Evolutionary conservation across 2,888 invertebrate species (phyloP).

Genomic region (Schizotus pectinicornis): DNA sequence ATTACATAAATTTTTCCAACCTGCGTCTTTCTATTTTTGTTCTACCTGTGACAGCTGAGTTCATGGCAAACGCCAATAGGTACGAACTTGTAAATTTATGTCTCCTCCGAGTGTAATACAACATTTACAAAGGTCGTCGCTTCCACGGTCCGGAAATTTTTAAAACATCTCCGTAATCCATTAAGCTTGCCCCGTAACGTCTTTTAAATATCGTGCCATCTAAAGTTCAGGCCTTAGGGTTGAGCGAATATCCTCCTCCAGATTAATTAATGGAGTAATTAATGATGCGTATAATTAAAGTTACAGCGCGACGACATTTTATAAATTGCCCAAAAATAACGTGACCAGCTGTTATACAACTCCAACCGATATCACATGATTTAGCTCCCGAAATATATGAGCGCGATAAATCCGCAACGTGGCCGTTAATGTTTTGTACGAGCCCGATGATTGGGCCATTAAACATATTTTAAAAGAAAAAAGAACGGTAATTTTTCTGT

Average conservation of each 20-base stretch:
- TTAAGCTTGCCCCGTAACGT: conserved; percentile 1
- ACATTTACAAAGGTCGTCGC: too few relatives aligned
- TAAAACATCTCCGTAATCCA: too few relatives aligned
- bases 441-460: conserved; percentile 13
- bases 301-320: conserved; percentile 40
- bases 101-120: too few relatives aligned
- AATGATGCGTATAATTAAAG: conserved; percentile 39
- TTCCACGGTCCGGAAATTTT: too few relatives aligned
- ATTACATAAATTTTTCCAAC: too few relatives aligned
- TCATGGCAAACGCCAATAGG: too few relatives aligned
- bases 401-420: conserved; percentile 26
- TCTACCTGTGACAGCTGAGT: too few relatives aligned
- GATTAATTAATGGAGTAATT: conserved; percentile 36
- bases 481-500: too few relatives aligned
- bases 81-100: too few relatives aligned
- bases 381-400: conserved; percentile 31
- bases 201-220: conserved; percentile 27
- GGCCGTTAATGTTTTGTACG: conserved; percentile 28
- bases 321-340: conserved; percentile 43
- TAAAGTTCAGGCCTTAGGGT: conserved; percentile 22
- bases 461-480: too few relatives aligned
- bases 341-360: conserved; percentile 37
- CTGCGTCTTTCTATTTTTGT: too few relatives aligned
- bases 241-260: conserved; percentile 17
- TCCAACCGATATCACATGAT: conserved; percentile 33